Evolutionary conservation across 1,140 invertebrate species (phyloP).

Genomic region (Sipha flava): DNA sequence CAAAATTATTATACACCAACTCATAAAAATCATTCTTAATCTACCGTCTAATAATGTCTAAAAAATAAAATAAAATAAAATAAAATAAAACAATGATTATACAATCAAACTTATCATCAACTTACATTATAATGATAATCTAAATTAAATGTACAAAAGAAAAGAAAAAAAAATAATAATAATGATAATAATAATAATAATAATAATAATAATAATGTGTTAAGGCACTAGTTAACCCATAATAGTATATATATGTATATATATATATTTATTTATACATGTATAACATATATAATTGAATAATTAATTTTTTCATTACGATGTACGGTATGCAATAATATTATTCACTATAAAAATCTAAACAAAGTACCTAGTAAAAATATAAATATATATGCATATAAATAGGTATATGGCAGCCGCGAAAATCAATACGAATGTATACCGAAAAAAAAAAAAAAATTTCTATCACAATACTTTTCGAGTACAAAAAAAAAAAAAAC

Average conservation of each 20-base stretch:
- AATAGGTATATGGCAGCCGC: conserved; percentile 9
- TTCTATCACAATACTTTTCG: conserved; percentile 16
- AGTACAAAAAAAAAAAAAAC: not conserved
- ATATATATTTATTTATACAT: no score
- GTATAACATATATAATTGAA: not conserved
- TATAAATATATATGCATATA: not conserved
- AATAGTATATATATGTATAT: conserved; percentile 20
- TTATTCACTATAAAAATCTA: conserved; percentile 26
- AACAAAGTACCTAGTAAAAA: conserved; percentile 12
- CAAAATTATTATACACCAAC: conserved; percentile 26
- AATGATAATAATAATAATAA: not conserved
- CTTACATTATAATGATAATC: not conserved
- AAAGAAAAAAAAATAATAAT: not conserved
- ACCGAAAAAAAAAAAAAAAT: not conserved
- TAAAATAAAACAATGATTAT: conserved; percentile 12
- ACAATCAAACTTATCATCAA: not conserved
- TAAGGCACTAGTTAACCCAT: conserved; percentile 31
- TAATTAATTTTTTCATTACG: not conserved
- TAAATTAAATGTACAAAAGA: conserved; percentile 17
- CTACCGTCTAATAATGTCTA: conserved; percentile 12
- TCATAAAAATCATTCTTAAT: conserved; percentile 1
- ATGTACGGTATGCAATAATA: not conserved
- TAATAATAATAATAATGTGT: not conserved
- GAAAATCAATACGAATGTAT: not conserved
- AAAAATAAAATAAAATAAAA: not conserved